phyloP scores from a whole-genome alignment of 2,797 vertebrate genomes.

The Rhabdophis nuchalis region DNA sequence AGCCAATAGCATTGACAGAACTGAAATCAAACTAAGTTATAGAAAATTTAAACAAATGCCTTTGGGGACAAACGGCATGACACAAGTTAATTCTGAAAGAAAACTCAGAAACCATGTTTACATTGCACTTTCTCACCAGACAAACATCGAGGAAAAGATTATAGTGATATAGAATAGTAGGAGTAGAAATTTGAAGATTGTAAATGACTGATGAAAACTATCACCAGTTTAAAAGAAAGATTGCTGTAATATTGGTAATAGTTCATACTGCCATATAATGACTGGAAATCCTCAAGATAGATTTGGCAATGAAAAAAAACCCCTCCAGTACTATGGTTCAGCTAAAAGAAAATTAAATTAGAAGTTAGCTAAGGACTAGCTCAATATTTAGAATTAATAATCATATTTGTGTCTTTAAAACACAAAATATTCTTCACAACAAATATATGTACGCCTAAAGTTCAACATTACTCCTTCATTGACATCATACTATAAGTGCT shows the following conservation, averaged over 20 bases:
- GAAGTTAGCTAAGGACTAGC: not conserved
- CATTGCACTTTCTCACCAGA: conserved; percentile 51
- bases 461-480: not conserved
- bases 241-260: not conserved
- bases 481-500: not conserved
- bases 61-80: conserved; percentile 42
- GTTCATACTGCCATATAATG: conserved; percentile 19
- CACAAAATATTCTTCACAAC: not conserved
- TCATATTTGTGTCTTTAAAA: not conserved
- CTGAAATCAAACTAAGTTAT: conserved; percentile 10
- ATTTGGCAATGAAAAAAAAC: conserved; percentile 1
- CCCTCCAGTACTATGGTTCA: not conserved
- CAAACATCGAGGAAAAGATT: conserved; percentile 48
- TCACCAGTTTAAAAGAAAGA: not conserved
- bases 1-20: not conserved
- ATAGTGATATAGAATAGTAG: not conserved
- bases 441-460: not conserved
- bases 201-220: not conserved
- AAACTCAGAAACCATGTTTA: conserved; percentile 56
- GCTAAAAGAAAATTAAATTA: not conserved
- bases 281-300: conserved; percentile 7
- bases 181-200: not conserved
- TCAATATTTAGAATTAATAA: not conserved
- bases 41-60: conserved; percentile 46
- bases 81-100: conserved; percentile 56